Conservation (phyloP, 2,888 invertebrate genomes). For the Trileptium ribeirensis region DNA sequence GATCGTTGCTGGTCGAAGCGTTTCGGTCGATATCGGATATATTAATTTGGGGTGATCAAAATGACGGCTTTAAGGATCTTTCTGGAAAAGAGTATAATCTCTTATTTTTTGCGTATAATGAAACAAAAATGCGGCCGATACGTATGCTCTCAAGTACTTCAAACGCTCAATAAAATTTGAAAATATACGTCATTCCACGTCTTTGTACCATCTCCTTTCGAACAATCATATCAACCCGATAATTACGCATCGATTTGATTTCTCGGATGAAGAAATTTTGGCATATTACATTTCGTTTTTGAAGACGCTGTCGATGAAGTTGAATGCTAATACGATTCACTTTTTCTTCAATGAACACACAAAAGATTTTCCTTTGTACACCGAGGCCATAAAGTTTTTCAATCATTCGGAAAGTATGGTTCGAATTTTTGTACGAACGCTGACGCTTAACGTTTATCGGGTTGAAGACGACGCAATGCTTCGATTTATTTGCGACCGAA, state of each 20-base stretch:
- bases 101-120: conserved; percentile 94
- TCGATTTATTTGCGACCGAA: conserved; percentile 85
- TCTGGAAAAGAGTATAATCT: conserved; percentile 96
- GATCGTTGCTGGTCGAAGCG: conserved; percentile 77
- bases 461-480: conserved; percentile 91
- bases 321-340: conserved; percentile 96
- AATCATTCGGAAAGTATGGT: conserved; percentile 99
- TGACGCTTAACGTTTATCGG: conserved; percentile 88
- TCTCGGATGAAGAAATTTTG: conserved; percentile 98
- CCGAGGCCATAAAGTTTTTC: conserved; percentile 98
- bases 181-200: conserved; percentile 97
- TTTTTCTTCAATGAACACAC: conserved; percentile 99
- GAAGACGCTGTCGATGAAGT: conserved; percentile 91
- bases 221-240: conserved; percentile 99
- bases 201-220: conserved; percentile 92
- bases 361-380: conserved; percentile 96
- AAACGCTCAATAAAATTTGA: conserved; percentile 99
- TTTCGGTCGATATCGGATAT: conserved; percentile 95
- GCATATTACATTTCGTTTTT: conserved; percentile 98
- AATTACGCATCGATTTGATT: conserved; percentile 98
- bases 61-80: conserved; percentile 95
- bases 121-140: conserved; percentile 91
- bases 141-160: conserved; percentile 93
- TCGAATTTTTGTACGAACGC: conserved; percentile 89
- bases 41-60: conserved; percentile 99